A percentile compares a stretch with the other conserved stretches of the same genome.
Conservation (phyloP, 2,888 invertebrate genomes). For the Ochlodes sylvanus region DNA sequence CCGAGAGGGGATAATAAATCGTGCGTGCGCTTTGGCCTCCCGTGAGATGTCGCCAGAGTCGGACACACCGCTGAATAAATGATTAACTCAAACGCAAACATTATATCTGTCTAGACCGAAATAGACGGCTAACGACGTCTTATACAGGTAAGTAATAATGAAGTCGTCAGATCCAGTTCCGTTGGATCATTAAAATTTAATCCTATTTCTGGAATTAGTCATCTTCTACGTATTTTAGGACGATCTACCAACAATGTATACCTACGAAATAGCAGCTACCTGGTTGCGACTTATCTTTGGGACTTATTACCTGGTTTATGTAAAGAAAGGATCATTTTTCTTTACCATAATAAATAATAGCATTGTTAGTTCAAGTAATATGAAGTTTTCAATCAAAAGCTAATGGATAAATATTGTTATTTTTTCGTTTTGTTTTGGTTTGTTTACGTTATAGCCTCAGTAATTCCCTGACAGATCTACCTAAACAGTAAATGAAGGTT, state of each 20-base stretch:
- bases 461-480: too few relatives aligned
- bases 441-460: too few relatives aligned
- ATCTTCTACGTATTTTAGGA: conserved; percentile 33
- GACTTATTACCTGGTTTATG: not conserved
- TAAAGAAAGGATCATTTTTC: not conserved
- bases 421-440: not conserved
- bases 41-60: conserved; percentile 78
- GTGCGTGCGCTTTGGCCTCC: conserved; percentile 74
- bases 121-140: conserved; percentile 80
- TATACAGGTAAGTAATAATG: conserved; percentile 80
- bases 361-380: not conserved
- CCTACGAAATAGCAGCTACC: conserved; percentile 39
- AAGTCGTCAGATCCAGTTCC: conserved; percentile 75
- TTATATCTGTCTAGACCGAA: conserved; percentile 76
- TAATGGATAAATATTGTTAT: too few relatives aligned
- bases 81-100: conserved; percentile 77
- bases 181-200: conserved; percentile 72
- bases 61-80: conserved; percentile 74
- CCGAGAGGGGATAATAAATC: conserved; percentile 78
- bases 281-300: conserved; percentile 29
- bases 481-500: too few relatives aligned
- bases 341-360: not conserved
- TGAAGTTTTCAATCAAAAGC: too few relatives aligned
- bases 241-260: conserved; percentile 33
- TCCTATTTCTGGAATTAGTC: conserved; percentile 51